phyloP scores from a whole-genome alignment of 2,113 vertebrate genomes.

The Nibea albiflora region DNA sequence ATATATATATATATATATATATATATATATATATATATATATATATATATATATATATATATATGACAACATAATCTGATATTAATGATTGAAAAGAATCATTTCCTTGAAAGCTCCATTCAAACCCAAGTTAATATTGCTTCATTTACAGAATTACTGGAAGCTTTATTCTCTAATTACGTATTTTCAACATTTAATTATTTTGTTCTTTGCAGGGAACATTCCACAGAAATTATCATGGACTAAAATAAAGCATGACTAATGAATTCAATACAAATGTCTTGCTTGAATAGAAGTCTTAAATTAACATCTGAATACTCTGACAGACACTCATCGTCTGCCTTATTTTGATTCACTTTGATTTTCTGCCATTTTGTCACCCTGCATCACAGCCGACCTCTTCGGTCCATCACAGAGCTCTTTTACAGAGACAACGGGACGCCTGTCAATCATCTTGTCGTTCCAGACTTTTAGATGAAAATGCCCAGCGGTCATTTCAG shows the following conservation, averaged over 20 bases:
- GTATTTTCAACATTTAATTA: no score
- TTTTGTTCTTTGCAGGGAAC: background rate
- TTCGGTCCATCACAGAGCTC: constrained; percentile 16
- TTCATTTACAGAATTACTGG: no score
- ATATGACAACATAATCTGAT: no score
- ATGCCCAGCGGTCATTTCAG: background rate
- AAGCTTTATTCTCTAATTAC: no score
- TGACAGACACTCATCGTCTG: background rate
- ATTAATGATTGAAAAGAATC: no score
- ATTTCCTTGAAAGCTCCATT: no score
- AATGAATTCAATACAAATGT: background rate
- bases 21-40: no score
- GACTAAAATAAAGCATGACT: background rate
- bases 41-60: no score
- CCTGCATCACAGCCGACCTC: constrained; percentile 27
- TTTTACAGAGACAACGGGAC: constrained; percentile 9
- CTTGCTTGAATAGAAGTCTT: background rate
- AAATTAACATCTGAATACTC: background rate
- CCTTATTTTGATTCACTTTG: constrained; percentile 2
- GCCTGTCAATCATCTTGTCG: constrained; percentile 28
- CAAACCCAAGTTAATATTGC: no score
- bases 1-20: no score
- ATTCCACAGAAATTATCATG: background rate
- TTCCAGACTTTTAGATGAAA: constrained; percentile 19
- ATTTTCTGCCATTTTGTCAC: constrained; percentile 33